Evolutionary conservation across 2,888 invertebrate species (phyloP).

Genomic region (Aporophyla nigra): DNA sequence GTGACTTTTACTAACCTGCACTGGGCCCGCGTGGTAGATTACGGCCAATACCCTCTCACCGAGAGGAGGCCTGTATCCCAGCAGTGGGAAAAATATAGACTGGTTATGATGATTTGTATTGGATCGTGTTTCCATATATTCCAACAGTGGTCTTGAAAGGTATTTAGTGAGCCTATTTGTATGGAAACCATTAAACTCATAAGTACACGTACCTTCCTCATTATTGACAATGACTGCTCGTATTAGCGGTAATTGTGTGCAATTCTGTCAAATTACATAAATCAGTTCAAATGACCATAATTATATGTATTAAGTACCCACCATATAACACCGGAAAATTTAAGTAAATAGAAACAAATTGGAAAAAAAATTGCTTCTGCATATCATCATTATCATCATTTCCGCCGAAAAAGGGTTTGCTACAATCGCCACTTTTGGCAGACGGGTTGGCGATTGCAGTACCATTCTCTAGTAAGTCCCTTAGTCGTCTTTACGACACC

Average conservation of each 20-base stretch:
- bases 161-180: neutral
- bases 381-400: neutral
- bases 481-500: no score
- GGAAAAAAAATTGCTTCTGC: neutral
- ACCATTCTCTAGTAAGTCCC: no score
- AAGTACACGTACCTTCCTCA: conserved; percentile 6
- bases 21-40: no score
- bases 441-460: no score
- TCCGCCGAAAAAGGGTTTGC: neutral
- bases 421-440: no score
- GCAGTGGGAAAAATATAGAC: no score
- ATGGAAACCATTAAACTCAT: conserved; percentile 5
- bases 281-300: conserved; percentile 5
- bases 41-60: no score
- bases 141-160: neutral
- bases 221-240: conserved; percentile 32
- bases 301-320: neutral
- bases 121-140: no score
- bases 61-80: no score
- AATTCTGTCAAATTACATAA: conserved; percentile 47
- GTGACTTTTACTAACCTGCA: no score
- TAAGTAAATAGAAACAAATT: neutral
- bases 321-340: conserved; percentile 1
- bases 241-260: conserved; percentile 19
- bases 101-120: no score